phyloP scores from a whole-genome alignment of 2,888 invertebrate genomes.

The Cephus pygmeus region DNA sequence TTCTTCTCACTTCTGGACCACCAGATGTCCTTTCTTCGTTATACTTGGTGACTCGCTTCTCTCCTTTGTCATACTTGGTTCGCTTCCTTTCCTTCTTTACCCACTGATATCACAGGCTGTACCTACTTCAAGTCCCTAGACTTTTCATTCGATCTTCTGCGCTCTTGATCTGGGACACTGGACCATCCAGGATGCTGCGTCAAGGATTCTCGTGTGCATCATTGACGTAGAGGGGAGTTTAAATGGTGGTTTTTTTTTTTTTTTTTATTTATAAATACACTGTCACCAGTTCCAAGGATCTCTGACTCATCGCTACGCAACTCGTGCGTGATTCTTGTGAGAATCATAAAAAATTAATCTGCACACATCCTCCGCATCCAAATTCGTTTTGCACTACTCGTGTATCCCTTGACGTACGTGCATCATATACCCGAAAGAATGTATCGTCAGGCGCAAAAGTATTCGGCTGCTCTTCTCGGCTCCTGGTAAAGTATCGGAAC shows the following conservation, averaged over 20 bases:
- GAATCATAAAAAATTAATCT: not conserved
- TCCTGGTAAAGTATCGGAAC: not conserved
- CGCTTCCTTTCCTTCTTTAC: not conserved
- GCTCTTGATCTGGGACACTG: not conserved
- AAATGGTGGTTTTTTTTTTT: not conserved
- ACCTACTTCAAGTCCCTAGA: not conserved
- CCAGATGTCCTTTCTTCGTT: not conserved
- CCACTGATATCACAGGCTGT: not conserved
- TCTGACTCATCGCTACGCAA: not conserved
- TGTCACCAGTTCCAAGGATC: not conserved
- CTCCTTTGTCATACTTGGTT: not conserved
- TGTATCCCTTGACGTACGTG: not conserved
- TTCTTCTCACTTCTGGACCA: not conserved
- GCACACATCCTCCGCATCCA: not conserved
- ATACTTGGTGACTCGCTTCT: not conserved
- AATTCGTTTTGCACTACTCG: not conserved
- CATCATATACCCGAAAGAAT: not conserved
- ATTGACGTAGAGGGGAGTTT: not conserved
- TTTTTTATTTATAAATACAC: not conserved
- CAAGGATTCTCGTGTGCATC: not conserved
- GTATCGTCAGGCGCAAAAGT: not conserved
- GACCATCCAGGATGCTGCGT: not conserved
- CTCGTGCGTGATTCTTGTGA: not conserved
- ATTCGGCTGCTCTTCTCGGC: not conserved
- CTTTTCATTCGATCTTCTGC: not conserved